Percentiles rank a stretch among this genome's conserved stretches.
Evolutionary conservation across 2,113 vertebrate species (phyloP).

Genomic region (Apteryx owenii): DNA sequence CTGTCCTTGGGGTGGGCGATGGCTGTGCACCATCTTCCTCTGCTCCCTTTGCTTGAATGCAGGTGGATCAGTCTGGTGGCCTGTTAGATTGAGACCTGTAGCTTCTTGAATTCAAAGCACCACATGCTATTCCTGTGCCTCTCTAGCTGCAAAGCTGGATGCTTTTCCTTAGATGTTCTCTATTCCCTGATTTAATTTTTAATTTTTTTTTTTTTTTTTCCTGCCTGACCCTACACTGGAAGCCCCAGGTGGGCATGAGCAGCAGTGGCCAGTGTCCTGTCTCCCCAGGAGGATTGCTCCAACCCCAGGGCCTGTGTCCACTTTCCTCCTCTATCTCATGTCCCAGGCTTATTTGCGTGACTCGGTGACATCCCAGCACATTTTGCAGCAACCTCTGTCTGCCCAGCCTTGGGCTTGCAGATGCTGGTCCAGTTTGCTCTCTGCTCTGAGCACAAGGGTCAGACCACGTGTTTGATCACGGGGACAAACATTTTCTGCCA

Average conservation of each 20-base stretch:
- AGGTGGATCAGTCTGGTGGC: neutral
- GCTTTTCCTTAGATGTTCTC: neutral
- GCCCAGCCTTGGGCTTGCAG: neutral
- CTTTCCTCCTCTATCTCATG: neutral
- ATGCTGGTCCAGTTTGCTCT: neutral
- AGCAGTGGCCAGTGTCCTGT: neutral
- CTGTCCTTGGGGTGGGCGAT: neutral
- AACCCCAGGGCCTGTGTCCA: neutral
- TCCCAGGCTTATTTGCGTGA: neutral
- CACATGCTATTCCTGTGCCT: accelerated
- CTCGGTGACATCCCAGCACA: accelerated
- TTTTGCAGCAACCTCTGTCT: neutral
- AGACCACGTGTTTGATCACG: accelerated
- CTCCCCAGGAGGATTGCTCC: neutral
- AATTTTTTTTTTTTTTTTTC: neutral
- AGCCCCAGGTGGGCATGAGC: neutral
- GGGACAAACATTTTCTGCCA: neutral
- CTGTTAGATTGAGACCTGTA: neutral
- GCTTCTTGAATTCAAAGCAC: neutral
- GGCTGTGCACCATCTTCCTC: neutral
- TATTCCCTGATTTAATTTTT: neutral
- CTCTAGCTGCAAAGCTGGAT: neutral
- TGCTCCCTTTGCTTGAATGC: neutral
- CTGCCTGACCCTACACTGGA: neutral
- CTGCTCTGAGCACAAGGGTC: neutral